Percentiles rank a stretch among this genome's conserved stretches.
Conservation (phyloP, 2,888 invertebrate genomes). For the Dinocampus coccinellae region DNA sequence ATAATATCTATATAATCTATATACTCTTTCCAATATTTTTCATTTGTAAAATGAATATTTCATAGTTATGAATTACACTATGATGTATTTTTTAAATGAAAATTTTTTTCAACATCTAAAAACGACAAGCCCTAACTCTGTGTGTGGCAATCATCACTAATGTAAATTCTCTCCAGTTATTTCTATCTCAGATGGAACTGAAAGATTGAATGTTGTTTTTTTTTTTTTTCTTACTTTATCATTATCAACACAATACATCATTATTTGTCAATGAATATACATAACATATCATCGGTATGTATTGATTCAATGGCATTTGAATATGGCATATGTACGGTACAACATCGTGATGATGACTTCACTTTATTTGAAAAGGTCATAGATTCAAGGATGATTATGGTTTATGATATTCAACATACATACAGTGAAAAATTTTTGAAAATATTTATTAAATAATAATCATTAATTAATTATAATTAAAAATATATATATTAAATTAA, state of each 20-base stretch:
- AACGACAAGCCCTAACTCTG: no score
- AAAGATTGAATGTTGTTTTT: neutral
- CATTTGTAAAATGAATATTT: no score
- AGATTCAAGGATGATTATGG: constrained; percentile 23
- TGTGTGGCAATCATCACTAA: no score
- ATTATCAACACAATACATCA: neutral
- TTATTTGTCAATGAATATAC: constrained; percentile 11
- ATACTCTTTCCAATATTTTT: neutral
- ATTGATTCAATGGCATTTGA: constrained; percentile 28
- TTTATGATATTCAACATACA: neutral
- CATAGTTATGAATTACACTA: no score
- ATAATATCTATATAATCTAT: neutral
- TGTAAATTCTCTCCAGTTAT: no score
- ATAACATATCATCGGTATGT: neutral
- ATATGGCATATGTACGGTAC: constrained; percentile 21
- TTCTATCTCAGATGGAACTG: no score
- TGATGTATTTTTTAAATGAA: no score
- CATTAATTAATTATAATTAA: neutral
- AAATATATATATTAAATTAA: no score
- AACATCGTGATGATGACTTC: constrained; percentile 10
- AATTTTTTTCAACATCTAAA: no score
- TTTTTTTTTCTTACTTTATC: no score
- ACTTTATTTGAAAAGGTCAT: constrained; percentile 28
- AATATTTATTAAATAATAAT: neutral
- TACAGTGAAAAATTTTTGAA: neutral